phyloP scores from a whole-genome alignment of 2,797 vertebrate genomes.

The Syngnathus acus region DNA sequence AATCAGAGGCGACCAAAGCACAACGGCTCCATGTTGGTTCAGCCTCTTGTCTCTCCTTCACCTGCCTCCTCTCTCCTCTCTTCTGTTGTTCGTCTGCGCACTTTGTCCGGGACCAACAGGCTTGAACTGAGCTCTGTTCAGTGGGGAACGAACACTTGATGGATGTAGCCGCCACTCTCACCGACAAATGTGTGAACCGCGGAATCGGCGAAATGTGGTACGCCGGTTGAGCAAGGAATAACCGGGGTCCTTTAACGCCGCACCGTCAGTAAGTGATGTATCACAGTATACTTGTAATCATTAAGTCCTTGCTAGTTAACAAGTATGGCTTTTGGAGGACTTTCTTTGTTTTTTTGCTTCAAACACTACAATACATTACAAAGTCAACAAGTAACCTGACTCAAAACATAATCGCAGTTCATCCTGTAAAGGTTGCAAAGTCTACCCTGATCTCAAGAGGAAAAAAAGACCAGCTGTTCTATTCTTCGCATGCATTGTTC shows the following conservation, averaged over 20 bases:
- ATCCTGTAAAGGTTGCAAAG: neutral
- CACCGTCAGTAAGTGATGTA: slow-evolving; percentile 50
- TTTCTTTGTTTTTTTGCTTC: neutral
- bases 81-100: slow-evolving; percentile 14
- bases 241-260: slow-evolving; percentile 53
- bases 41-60: slow-evolving; percentile 9
- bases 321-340: neutral
- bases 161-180: slow-evolving; percentile 44
- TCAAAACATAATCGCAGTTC: neutral
- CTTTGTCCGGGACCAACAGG: slow-evolving; percentile 5
- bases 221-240: slow-evolving; percentile 39
- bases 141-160: slow-evolving; percentile 32
- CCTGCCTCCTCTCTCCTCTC: neutral
- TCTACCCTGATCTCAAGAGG: neutral
- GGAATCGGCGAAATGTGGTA: slow-evolving; percentile 25
- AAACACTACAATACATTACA: neutral
- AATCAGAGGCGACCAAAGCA: slow-evolving; percentile 46
- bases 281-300: neutral
- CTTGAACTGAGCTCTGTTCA: neutral
- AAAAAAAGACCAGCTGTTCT: neutral
- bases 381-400: neutral
- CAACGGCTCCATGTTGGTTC: slow-evolving; percentile 59
- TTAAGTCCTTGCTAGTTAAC: neutral
- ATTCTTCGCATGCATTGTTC: neutral
- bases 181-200: slow-evolving; percentile 7